Evolutionary conservation across 2,113 vertebrate species (phyloP).

Genomic region (Urocolius indicus): DNA sequence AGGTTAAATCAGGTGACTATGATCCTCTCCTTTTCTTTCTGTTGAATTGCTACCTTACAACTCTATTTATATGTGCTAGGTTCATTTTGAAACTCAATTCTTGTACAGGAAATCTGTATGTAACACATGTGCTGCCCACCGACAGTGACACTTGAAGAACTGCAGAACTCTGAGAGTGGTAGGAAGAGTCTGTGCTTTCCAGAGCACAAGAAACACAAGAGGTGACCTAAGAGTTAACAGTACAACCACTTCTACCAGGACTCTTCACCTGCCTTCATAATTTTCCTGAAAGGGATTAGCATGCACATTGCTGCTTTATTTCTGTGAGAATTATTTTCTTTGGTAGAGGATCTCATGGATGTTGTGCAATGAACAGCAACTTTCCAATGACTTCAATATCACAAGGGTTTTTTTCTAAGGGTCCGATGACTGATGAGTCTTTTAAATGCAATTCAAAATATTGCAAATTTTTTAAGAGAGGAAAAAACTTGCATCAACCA

Average conservation of each 20-base stretch:
- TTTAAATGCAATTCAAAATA: neutral
- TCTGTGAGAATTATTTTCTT: neutral
- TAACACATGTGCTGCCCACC: neutral
- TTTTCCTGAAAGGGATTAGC: neutral
- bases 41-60: neutral
- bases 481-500: neutral
- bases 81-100: neutral
- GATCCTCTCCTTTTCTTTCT: neutral
- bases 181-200: neutral
- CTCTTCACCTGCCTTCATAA: neutral
- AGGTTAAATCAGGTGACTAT: neutral
- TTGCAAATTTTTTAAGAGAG: slow-evolving; percentile 1
- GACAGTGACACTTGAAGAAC: neutral
- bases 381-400: neutral
- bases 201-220: neutral
- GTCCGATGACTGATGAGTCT: neutral
- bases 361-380: neutral
- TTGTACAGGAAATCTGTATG: neutral
- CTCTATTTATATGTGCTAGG: neutral
- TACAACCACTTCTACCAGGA: neutral
- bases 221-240: neutral
- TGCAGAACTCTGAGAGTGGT: neutral
- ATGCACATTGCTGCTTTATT: neutral
- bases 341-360: neutral
- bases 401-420: neutral